Evolutionary conservation across 2,888 invertebrate genomes (phyloP).

Genomic region (Hypercompe scribonia): DNA sequence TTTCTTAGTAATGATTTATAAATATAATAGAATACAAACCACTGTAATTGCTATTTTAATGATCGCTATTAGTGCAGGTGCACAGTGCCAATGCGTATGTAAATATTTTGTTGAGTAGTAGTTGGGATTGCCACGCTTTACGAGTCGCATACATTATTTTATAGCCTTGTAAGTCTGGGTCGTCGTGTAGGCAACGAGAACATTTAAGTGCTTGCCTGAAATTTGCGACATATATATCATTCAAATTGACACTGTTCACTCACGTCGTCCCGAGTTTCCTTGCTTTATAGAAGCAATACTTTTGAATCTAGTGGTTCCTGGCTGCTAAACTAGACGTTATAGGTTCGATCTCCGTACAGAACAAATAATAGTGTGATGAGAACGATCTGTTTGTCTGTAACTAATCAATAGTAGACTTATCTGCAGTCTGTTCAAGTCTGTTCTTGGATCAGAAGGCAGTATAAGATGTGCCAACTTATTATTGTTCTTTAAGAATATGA

Average conservation of each 20-base stretch:
- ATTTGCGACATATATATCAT: not conserved
- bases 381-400: too few species aligned
- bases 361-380: not conserved
- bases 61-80: not conserved
- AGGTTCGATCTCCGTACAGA: not conserved
- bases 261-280: not conserved
- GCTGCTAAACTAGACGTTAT: not conserved
- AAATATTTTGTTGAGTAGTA: not conserved
- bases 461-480: not conserved
- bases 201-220: not conserved
- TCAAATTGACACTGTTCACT: not conserved
- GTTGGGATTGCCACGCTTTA: constrained; percentile 3
- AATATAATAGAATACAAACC: not conserved
- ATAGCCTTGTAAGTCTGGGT: not conserved
- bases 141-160: not conserved
- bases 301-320: not conserved
- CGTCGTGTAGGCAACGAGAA: not conserved
- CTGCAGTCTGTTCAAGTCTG: not conserved
- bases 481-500: not conserved
- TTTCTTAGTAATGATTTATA: not conserved
- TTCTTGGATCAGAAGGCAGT: not conserved
- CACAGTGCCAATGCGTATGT: not conserved
- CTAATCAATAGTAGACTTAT: not conserved
- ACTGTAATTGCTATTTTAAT: not conserved
- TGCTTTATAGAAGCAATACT: not conserved